Base-by-base conservation (phyloP, 1,140 invertebrate genomes). In the Bombus turneri region DNA sequence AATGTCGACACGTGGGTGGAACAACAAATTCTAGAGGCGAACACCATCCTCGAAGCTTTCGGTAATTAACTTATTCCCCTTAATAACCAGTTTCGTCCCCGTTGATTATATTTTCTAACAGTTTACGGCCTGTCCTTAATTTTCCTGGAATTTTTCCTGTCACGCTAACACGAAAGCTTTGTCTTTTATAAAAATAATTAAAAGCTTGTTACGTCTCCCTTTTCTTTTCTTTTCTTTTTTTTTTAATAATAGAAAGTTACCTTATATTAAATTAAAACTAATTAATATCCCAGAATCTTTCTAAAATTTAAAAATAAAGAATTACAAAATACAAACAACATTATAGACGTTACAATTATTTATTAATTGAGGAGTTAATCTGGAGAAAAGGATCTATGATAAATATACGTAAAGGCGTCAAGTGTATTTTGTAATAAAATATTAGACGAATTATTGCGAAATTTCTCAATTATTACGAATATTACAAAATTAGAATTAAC, bases 1-100 rank as follows among this genome's bases (percentile, higher is more conserved):
- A 97, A 98, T 91, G 97, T 97, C n/a, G 98, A 97, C 39, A 98
- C 98, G 2, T 99, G 98, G 98, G 97, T 99, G 13, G 98, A 99
- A 93, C 98, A 99, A 94, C 98, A 99, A 95, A 99, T 99, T 88
- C 96, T 99, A 1, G 98, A 99, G 94, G 98, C 98, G 2, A 99
- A 99, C 93, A 98, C 98, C 1, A 98, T 99, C 87, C 95, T 99
- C 41, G 98, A 99, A 95, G 98, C 98, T 41, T 99, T 99, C 93
- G 98, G 98, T 98, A 96, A 96, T 94, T 92, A 71, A n/a, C 10
- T 13, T 12, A 13, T 3, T 5, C 64, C 9, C 41, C 15, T 59
- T 84, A 64, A 84, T 72, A 47, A 87, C 8, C 47, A 75, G 83
- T 80, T 47, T 34, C 39, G 47, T 53, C 57, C 18, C 25, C 9